phyloP scores from a whole-genome alignment of 2,113 vertebrate genomes.

The Aptenodytes patagonicus region DNA sequence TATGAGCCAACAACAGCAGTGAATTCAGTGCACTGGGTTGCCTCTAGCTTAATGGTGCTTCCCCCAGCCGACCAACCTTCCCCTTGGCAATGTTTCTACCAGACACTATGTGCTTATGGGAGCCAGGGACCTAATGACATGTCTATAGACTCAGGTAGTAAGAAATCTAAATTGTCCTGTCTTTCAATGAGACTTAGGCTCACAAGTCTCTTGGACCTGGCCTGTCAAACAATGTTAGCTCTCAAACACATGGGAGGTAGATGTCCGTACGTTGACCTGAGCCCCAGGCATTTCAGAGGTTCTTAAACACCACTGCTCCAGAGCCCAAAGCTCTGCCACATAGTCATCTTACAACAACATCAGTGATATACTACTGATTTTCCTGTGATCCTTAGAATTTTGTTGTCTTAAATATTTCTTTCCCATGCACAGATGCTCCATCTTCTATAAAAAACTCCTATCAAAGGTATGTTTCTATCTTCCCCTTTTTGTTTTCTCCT shows the following conservation, averaged over 20 bases:
- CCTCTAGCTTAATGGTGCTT: neutral
- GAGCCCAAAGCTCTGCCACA: neutral
- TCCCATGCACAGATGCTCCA: neutral
- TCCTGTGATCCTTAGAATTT: neutral
- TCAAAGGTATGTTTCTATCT: neutral
- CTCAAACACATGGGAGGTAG: neutral
- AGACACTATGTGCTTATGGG: neutral
- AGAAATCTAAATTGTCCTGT: neutral
- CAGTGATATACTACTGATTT: neutral
- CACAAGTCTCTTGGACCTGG: neutral
- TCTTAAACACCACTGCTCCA: neutral
- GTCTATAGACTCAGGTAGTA: neutral
- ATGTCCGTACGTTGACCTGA: accelerated
- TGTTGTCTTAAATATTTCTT: neutral
- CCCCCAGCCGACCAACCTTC: neutral
- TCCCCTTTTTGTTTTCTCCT: neutral
- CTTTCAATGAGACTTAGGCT: neutral
- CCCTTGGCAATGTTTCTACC: neutral
- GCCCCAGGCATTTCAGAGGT: neutral
- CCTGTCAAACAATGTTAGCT: neutral
- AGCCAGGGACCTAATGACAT: neutral
- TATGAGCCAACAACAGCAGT: neutral
- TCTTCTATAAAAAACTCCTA: neutral
- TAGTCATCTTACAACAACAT: neutral
- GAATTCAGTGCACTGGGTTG: neutral